Conservation (phyloP, 2,113 vertebrate species). For the Tragelaphus scriptus region DNA sequence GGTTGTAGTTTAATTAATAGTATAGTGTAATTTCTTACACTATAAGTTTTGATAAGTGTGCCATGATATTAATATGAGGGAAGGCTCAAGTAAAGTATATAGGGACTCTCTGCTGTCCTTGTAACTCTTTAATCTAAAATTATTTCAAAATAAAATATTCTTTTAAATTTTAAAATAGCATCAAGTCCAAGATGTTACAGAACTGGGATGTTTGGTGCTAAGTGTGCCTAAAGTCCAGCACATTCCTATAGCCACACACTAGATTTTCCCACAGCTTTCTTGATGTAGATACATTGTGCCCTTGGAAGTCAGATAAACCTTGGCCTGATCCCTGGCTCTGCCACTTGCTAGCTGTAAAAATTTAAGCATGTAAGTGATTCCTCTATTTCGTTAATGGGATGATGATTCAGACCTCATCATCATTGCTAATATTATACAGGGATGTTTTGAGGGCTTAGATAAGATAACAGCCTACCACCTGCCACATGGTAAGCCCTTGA, state of each 20-base stretch:
- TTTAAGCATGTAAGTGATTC: not conserved
- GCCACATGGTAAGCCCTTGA: not conserved
- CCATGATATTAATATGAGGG: not conserved
- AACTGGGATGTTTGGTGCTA: not conserved
- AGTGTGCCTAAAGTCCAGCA: not conserved
- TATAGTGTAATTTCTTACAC: not conserved
- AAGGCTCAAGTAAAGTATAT: not conserved
- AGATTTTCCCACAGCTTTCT: not conserved
- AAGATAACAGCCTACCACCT: not conserved
- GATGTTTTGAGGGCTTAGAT: not conserved
- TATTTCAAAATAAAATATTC: not conserved
- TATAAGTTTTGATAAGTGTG: not conserved
- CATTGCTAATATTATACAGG: not conserved
- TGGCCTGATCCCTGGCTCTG: not conserved
- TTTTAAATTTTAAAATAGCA: not conserved
- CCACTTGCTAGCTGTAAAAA: not conserved
- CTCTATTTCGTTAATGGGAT: not conserved
- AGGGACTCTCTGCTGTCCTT: not conserved
- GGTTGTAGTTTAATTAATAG: not conserved
- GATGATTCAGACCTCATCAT: not conserved
- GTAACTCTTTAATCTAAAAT: not conserved
- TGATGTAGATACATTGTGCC: not conserved
- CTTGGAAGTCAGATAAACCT: not conserved
- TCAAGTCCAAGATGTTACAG: not conserved
- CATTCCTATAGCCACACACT: not conserved